Evolutionary conservation across 2,797 vertebrate genomes (phyloP), one percentile per base, ranked within the genome.

Genomic region (Anas bernieri): DNA sequence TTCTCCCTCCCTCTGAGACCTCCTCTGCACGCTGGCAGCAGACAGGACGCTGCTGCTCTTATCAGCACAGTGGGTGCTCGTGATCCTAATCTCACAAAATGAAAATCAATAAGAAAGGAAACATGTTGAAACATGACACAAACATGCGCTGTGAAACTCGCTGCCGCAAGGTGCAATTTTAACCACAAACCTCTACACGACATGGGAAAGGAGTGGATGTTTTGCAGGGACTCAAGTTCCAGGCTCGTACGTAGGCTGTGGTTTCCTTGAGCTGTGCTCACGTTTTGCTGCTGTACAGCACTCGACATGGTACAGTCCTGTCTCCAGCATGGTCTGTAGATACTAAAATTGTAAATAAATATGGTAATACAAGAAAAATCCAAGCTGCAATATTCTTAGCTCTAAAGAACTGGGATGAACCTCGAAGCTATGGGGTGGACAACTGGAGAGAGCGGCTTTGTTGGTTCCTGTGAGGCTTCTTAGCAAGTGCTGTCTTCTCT

Each of bases 61-160:
- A 1, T 58, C 35, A 2, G 13, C 1, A 26, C 41, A 0, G 33
- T 1, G 62, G 8, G 4, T 1, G 2, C 59, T 61, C 41, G 2
- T 18, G 31, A 1, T 14, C 56, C 7, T 17, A n/a, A 23, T 30
- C 75, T 66, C 33, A 17, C 63, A 12, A 7, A 37, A 14, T 4
- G 17, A 17, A 41, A 9, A 12, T 21, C 37, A 11, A 3, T 4
- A 20, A 17, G 16, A 66, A 6, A 39, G 69, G 30, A 45, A 11
- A 7, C 0, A 1, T 21, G 30, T 17, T 80, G 20, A 33, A 46
- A 16, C 6, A 0, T 4, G 2, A 5, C 17, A 2, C 35, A 8
- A 6, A 3, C n/a, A 22, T 3, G 1, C 16, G 0, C 55, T 22
- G 9, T 13, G 52, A 39, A 6, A 25, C 9, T 63, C 28, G 0